These are phyloP conservation scores for Nothobranchius kuhntae DNA, from an alignment of 2,113 vertebrate genomes.

Conservation along the genomic window DNA sequence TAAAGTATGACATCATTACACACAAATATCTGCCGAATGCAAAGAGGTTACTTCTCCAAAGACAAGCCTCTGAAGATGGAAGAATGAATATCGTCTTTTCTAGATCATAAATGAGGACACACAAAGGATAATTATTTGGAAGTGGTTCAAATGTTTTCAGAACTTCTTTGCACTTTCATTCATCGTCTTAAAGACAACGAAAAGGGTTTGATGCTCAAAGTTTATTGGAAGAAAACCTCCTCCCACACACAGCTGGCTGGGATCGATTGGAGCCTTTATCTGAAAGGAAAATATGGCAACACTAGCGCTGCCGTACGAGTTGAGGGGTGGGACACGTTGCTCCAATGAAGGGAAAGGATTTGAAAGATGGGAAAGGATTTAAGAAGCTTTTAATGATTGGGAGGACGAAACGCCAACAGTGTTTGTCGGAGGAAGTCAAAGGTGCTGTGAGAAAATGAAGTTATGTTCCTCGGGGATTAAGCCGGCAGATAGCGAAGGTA, in stretches of 20 bases:
- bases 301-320: slow-evolving; percentile 32
- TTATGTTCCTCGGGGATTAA: slow-evolving; percentile 68
- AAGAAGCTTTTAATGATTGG: slow-evolving; percentile 59
- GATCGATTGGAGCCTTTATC: slow-evolving; percentile 32
- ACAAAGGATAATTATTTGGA: background rate
- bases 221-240: background rate
- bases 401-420: slow-evolving; percentile 44
- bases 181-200: background rate
- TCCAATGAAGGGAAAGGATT: slow-evolving; percentile 22
- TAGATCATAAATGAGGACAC: background rate
- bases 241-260: slow-evolving; percentile 1
- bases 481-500: slow-evolving; percentile 69
- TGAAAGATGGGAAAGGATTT: slow-evolving; percentile 43
- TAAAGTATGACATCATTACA: background rate
- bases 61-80: background rate
- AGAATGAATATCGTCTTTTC: background rate
- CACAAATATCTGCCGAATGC: background rate
- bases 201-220: background rate
- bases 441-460: slow-evolving; percentile 69
- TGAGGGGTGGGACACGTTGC: slow-evolving; percentile 3
- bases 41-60: background rate
- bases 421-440: slow-evolving; percentile 51
- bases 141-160: background rate
- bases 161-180: background rate
- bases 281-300: slow-evolving; percentile 22